Conservation (phyloP, 2,888 invertebrate species). For the Trisateles emortualis region DNA sequence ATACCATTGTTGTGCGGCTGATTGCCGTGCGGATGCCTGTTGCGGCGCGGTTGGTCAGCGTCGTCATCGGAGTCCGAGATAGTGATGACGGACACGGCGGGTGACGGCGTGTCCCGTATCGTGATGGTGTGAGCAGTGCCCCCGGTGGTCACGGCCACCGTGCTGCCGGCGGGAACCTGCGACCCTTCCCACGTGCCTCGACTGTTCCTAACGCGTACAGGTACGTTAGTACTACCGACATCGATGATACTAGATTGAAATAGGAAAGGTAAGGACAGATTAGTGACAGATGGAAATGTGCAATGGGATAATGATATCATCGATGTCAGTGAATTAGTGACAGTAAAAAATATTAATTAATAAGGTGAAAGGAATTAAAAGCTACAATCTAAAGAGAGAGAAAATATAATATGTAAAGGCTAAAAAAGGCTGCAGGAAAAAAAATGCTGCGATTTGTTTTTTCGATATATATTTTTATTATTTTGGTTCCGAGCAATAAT, state of each 20-base stretch:
- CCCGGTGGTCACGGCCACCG: constrained; percentile 38
- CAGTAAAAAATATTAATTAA: no score
- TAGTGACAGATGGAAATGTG: neutral
- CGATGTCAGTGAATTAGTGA: neutral
- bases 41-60: constrained; percentile 56
- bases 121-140: constrained; percentile 94
- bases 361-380: no score
- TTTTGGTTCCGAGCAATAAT: no score
- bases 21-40: constrained; percentile 38
- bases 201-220: constrained; percentile 16
- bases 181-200: constrained; percentile 24
- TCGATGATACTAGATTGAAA: constrained; percentile 25
- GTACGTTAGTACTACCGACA: constrained; percentile 12
- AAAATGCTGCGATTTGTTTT: no score
- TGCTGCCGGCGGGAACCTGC: constrained; percentile 31
- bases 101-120: constrained; percentile 97
- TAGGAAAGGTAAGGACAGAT: neutral
- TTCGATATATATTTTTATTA: no score
- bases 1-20: constrained; percentile 60
- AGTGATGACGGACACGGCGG: constrained; percentile 97
- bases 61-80: constrained; percentile 96
- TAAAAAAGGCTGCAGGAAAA: no score
- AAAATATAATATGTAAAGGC: no score
- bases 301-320: neutral
- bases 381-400: no score